Evolutionary conservation across 2,113 vertebrate genomes (phyloP).

Genomic region (Hippocampus zosterae): DNA sequence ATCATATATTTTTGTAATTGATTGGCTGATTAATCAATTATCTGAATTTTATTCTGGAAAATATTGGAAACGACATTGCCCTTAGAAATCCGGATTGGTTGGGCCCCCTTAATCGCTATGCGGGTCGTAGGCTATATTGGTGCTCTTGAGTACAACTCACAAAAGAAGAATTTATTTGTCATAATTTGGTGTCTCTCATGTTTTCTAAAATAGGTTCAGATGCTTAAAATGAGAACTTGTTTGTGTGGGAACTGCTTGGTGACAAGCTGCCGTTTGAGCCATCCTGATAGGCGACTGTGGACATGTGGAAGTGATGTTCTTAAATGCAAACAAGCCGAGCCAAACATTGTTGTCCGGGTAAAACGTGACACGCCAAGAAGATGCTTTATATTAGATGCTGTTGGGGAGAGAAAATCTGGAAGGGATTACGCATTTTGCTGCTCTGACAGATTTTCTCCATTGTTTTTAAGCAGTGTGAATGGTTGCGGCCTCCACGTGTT

Average conservation of each 20-base stretch:
- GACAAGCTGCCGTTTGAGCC: neutral
- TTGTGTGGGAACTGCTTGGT: neutral
- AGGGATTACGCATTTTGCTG: conserved; percentile 63
- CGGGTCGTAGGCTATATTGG: neutral
- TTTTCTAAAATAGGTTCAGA: neutral
- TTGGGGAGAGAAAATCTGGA: conserved; percentile 65
- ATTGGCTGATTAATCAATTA: too few species aligned
- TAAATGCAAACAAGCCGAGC: conserved; percentile 38
- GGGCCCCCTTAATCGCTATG: too few species aligned
- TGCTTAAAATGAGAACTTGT: neutral
- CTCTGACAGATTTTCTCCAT: conserved; percentile 51
- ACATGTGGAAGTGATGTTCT: conserved; percentile 56
- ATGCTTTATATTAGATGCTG: conserved; percentile 66
- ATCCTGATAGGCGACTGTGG: neutral
- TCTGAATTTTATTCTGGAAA: too few species aligned
- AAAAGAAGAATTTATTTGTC: neutral
- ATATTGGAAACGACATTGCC: too few species aligned
- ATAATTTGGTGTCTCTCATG: neutral
- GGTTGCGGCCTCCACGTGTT: conserved; percentile 42
- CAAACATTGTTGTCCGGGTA: conserved; percentile 54
- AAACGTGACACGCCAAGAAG: conserved; percentile 53
- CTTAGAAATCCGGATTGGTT: too few species aligned
- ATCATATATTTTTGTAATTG: too few species aligned
- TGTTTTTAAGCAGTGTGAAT: conserved; percentile 53
- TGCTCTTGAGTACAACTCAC: neutral